These are phyloP conservation scores for Ceuthmochares aereus DNA, from an alignment of 2,113 vertebrate genomes.

Conservation along the genomic window DNA sequence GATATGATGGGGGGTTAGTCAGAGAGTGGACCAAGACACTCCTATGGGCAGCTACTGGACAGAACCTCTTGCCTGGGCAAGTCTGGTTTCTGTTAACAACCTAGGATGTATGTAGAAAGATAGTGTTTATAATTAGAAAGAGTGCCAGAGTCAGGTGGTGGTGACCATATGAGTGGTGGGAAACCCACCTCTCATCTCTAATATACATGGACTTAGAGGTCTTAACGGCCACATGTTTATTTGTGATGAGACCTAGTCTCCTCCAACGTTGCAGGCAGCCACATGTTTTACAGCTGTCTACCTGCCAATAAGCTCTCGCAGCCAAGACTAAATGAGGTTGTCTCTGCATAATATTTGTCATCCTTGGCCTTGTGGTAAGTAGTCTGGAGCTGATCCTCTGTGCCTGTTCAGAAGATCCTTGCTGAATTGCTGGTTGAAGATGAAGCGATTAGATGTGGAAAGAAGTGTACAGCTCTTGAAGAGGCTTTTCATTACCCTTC, in stretches of 20 bases:
- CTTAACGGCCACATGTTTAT: neutral
- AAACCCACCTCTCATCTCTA: neutral
- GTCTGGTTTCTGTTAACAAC: neutral
- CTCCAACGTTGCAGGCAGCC: neutral
- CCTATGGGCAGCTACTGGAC: neutral
- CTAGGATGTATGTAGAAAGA: neutral
- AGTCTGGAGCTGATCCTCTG: neutral
- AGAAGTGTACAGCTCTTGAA: too few species aligned
- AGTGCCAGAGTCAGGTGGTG: neutral
- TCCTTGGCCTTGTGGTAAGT: neutral
- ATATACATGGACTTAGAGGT: neutral
- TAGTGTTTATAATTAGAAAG: neutral
- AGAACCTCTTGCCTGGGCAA: neutral
- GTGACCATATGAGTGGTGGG: neutral
- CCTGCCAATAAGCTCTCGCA: neutral
- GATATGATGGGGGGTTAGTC: neutral
- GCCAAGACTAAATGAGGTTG: neutral
- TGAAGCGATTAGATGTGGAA: neutral
- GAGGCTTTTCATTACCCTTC: too few species aligned
- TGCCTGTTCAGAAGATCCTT: neutral
- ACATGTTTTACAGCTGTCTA: neutral
- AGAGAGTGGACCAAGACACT: neutral
- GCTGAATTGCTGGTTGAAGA: neutral
- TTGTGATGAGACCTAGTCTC: neutral
- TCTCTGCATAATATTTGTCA: neutral